Conservation (phyloP, 30 jellyfish, hydroid and myxozoan species). For the Catostylus mosaicus region DNA sequence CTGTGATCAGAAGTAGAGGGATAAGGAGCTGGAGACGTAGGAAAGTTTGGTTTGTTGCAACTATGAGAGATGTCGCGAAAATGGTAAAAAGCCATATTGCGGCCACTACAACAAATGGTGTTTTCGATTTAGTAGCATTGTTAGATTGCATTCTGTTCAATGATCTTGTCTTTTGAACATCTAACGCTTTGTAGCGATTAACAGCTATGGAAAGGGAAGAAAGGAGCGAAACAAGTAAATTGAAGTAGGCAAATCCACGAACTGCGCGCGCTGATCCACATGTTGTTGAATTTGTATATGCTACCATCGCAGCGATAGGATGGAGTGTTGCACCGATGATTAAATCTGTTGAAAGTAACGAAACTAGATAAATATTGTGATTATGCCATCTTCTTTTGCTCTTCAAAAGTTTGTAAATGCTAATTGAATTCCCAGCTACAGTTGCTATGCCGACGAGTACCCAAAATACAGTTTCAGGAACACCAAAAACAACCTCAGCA, state of each 20-base stretch:
- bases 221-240: neutral
- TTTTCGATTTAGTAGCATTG: neutral
- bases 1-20: neutral
- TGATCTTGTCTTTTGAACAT: neutral
- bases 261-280: neutral
- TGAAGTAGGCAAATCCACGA: neutral
- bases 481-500: neutral
- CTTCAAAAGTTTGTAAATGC: slow-evolving; percentile 4
- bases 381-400: slow-evolving; percentile 19
- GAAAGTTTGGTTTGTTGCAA: neutral
- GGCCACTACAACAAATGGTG: slow-evolving; percentile 12
- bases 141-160: slow-evolving; percentile 1
- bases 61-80: neutral
- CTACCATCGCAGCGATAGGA: slow-evolving; percentile 5
- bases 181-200: slow-evolving; percentile 4
- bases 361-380: slow-evolving; percentile 21
- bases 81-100: slow-evolving; percentile 19
- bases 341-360: slow-evolving; percentile 2
- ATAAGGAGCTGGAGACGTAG: neutral
- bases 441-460: slow-evolving; percentile 3
- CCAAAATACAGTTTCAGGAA: slow-evolving; percentile 17
- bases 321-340: neutral
- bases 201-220: slow-evolving; percentile 14
- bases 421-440: neutral
- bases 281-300: neutral